Evolutionary conservation across 2,888 invertebrate genomes (phyloP).

Genomic region (Rhodophaea formosa): DNA sequence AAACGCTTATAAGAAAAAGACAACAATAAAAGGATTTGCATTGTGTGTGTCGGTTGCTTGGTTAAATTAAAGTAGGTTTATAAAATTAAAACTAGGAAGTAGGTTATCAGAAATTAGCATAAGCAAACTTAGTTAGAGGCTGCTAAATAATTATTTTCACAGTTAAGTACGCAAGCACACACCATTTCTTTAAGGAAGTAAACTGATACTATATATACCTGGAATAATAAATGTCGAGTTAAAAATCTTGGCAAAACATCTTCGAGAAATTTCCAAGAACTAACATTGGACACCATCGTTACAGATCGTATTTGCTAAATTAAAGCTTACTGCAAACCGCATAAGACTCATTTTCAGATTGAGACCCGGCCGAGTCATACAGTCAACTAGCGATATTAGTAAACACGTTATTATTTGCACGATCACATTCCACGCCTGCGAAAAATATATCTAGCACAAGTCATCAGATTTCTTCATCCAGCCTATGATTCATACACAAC

Average conservation of each 20-base stretch:
- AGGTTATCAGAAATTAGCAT: too few species aligned
- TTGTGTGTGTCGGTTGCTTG: too few species aligned
- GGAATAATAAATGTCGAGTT: neutral
- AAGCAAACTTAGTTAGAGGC: too few species aligned
- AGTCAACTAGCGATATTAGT: neutral
- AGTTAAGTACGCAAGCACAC: too few species aligned
- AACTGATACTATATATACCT: neutral
- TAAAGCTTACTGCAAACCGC: neutral
- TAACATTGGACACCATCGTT: neutral
- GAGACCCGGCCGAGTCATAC: neutral
- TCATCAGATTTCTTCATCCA: slow-evolving; percentile 7
- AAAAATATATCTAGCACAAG: slow-evolving; percentile 10
- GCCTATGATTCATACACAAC: slow-evolving; percentile 3
- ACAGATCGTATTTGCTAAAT: neutral
- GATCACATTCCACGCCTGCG: slow-evolving; percentile 9
- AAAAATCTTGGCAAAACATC: neutral
- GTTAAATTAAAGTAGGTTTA: too few species aligned
- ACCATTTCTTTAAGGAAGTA: too few species aligned
- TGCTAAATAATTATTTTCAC: too few species aligned
- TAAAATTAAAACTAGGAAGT: too few species aligned
- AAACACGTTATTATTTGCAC: slow-evolving; percentile 11
- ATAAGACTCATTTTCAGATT: neutral
- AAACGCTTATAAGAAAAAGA: too few species aligned
- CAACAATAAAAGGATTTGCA: too few species aligned
- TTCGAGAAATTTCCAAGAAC: neutral